A percentile compares a stretch with the other conserved stretches of the same genome.
Evolutionary conservation across 1,140 invertebrate species (phyloP).

Genomic region (Dysdera silvatica): DNA sequence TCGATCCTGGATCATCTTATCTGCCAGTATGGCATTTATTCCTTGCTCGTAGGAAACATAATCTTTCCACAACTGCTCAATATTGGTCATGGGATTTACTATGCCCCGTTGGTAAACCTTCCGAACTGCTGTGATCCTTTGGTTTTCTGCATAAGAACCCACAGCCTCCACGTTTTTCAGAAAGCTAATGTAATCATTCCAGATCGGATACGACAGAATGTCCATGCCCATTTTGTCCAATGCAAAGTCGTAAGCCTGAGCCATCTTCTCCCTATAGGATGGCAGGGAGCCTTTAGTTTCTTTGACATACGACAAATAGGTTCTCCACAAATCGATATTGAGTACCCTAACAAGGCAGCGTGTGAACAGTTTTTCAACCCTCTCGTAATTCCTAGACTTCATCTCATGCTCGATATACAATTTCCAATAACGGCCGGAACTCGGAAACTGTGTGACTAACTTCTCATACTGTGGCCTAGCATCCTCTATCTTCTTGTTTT

Average conservation of each 20-base stretch:
- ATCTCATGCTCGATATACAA: conserved; percentile 99
- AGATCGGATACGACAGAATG: conserved; percentile 88
- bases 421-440: conserved; percentile 96
- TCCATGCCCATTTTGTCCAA: conserved; percentile 98
- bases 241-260: conserved; percentile 98
- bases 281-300: conserved; percentile 89
- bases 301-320: conserved; percentile 95
- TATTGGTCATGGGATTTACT: conserved; percentile 93
- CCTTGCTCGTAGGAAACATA: conserved; percentile 72
- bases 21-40: conserved; percentile 94
- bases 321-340: conserved; percentile 97
- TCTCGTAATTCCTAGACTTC: conserved; percentile 90
- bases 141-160: conserved; percentile 98
- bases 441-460: conserved; percentile 86
- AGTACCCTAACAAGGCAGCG: conserved; percentile 89
- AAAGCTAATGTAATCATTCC: conserved; percentile 97
- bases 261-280: conserved; percentile 98
- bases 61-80: conserved; percentile 97
- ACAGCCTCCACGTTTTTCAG: conserved; percentile 96
- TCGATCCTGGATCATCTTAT: conserved; percentile 83
- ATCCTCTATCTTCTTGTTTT: conserved; percentile 81
- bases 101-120: conserved; percentile 66
- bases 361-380: conserved; percentile 98
- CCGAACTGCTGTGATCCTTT: conserved; percentile 93
- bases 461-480: conserved; percentile 87